Conservation (phyloP, 2,797 vertebrate genomes). For the Amniataba percoides region DNA sequence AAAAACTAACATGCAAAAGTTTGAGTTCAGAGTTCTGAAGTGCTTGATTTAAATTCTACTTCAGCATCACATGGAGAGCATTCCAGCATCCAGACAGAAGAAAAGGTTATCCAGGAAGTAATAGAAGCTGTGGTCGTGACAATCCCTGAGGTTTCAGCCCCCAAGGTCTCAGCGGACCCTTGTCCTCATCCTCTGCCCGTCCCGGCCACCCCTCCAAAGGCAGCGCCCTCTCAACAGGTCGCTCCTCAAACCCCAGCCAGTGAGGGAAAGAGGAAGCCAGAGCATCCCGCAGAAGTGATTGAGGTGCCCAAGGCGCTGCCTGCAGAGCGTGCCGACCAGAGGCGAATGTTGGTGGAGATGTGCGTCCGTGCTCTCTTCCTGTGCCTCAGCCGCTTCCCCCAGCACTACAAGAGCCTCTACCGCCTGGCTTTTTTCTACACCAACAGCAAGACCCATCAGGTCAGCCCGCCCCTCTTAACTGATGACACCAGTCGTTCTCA, state of each 20-base stretch:
- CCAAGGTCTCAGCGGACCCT: slow-evolving; percentile 64
- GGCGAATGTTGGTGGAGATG: slow-evolving; percentile 91
- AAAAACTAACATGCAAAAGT: background rate
- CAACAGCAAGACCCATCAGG: slow-evolving; percentile 93
- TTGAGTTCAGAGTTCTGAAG: background rate
- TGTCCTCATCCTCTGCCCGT: slow-evolving; percentile 62
- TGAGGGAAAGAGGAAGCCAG: slow-evolving; percentile 87
- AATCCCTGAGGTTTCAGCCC: slow-evolving; percentile 60
- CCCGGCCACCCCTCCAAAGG: slow-evolving; percentile 70
- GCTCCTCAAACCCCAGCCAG: slow-evolving; percentile 53
- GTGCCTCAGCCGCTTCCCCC: slow-evolving; percentile 96
- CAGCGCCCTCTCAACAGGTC: slow-evolving; percentile 53
- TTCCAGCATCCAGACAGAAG: slow-evolving; percentile 69
- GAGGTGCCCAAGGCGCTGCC: slow-evolving; percentile 92
- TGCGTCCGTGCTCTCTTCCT: slow-evolving; percentile 91
- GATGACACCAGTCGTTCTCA: slow-evolving; percentile 10
- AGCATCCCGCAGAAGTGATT: slow-evolving; percentile 80
- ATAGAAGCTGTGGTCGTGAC: slow-evolving; percentile 80
- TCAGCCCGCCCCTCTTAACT: slow-evolving; percentile 72
- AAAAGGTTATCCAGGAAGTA: slow-evolving; percentile 79
- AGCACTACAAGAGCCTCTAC: slow-evolving; percentile 99
- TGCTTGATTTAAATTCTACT: slow-evolving; percentile 11
- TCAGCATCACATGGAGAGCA: slow-evolving; percentile 71
- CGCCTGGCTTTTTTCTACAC: slow-evolving; percentile 94
- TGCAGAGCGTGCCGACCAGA: slow-evolving; percentile 87